These are phyloP conservation scores for Trematomus loennbergii DNA, from an alignment of 2,113 vertebrate species.

Conservation along the genomic window DNA sequence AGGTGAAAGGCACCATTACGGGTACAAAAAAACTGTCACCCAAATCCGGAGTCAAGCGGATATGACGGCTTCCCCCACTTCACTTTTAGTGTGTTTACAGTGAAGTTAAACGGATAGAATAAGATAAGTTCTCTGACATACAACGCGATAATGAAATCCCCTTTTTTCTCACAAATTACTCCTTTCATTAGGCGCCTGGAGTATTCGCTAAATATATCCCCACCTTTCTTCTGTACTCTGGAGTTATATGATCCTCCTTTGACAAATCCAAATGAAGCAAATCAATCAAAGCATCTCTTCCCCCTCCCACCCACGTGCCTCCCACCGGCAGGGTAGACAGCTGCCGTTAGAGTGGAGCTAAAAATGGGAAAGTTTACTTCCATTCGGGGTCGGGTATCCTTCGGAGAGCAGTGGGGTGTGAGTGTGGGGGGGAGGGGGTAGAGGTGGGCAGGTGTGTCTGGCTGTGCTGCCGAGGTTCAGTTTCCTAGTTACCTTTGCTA, in stretches of 20 bases:
- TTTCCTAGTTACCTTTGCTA: constrained; percentile 70
- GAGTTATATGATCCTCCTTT: constrained; percentile 63
- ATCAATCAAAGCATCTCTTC: constrained; percentile 73
- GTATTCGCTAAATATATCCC: constrained; percentile 44
- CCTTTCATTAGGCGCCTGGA: constrained; percentile 55
- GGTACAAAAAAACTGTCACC: constrained; percentile 75
- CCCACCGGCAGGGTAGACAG: constrained; percentile 59
- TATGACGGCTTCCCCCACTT: constrained; percentile 52
- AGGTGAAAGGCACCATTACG: constrained; percentile 64
- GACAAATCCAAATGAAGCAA: constrained; percentile 76
- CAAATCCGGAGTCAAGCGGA: constrained; percentile 47
- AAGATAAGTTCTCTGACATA: constrained; percentile 36
- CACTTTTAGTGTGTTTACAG: constrained; percentile 36
- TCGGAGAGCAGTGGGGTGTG: constrained; percentile 39
- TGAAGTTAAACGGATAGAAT: constrained; percentile 33
- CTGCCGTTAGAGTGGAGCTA: constrained; percentile 48
- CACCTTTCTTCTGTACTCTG: constrained; percentile 30
- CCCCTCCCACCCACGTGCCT: constrained; percentile 22
- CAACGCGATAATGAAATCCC: constrained; percentile 60
- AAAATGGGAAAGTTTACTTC: constrained; percentile 53
- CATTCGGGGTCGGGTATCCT: constrained; percentile 60
- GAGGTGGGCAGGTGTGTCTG: constrained; percentile 70
- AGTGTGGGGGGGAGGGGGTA: constrained; percentile 1
- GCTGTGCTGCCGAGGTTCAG: constrained; percentile 62
- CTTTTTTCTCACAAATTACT: constrained; percentile 64